These are phyloP conservation scores for Rattus rattus DNA, from an alignment of 2,113 vertebrate genomes.

Conservation along the genomic window DNA sequence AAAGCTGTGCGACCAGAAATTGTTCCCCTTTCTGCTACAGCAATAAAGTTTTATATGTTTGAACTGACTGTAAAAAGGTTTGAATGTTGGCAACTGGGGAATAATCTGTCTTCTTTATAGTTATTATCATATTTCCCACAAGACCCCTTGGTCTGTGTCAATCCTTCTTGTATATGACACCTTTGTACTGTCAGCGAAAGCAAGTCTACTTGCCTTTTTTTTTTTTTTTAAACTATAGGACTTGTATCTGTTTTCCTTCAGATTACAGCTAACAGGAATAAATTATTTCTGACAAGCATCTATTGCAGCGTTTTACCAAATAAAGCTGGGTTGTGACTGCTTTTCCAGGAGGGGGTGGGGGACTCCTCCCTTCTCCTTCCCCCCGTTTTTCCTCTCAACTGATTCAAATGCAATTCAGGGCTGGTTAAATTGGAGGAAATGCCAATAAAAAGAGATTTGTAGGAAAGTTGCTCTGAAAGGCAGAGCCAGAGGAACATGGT, in stretches of 20 bases:
- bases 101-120: constrained; percentile 97
- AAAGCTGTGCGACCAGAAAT: constrained; percentile 92
- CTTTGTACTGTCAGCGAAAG: constrained; percentile 92
- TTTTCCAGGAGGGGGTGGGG: constrained; percentile 45
- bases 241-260: constrained; percentile 88
- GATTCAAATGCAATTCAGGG: constrained; percentile 76
- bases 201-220: constrained; percentile 88
- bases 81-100: constrained; percentile 96
- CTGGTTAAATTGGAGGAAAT: constrained; percentile 66
- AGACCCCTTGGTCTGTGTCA: constrained; percentile 93
- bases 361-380: not conserved
- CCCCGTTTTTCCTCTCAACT: constrained; percentile 58
- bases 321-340: constrained; percentile 80
- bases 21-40: constrained; percentile 95
- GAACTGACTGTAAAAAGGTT: constrained; percentile 98
- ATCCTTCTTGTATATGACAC: constrained; percentile 93
- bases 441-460: constrained; percentile 74
- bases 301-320: constrained; percentile 85
- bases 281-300: constrained; percentile 88
- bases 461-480: constrained; percentile 52
- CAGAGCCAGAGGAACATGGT: not conserved
- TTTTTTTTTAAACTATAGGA: constrained; percentile 85
- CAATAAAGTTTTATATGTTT: constrained; percentile 99
- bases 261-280: constrained; percentile 88
- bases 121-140: constrained; percentile 96